These are phyloP conservation scores for Nylanderia fulva DNA, from an alignment of 1,140 invertebrate genomes.

Conservation along the genomic window DNA sequence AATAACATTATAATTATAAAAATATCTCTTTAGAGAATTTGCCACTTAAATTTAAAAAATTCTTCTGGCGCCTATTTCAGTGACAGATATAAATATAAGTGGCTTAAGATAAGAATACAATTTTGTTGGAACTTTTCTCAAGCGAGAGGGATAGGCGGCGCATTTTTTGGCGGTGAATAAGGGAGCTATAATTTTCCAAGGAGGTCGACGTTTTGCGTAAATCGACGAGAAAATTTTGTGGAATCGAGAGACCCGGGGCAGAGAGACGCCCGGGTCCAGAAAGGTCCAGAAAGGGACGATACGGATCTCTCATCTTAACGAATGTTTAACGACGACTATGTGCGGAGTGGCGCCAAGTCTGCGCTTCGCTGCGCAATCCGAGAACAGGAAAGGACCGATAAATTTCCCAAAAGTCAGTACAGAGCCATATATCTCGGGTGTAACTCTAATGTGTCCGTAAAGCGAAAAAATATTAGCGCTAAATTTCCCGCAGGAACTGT, in stretches of 20 bases:
- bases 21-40: no score
- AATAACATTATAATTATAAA: no score
- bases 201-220: constrained; percentile 47
- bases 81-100: no score
- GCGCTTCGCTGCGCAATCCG: constrained; percentile 49
- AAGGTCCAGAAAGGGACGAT: constrained; percentile 73
- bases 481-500: constrained; percentile 59
- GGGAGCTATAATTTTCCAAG: constrained; percentile 16
- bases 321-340: constrained; percentile 82
- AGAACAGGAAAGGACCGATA: constrained; percentile 63
- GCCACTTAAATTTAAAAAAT: no score
- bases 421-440: constrained; percentile 50
- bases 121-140: no score
- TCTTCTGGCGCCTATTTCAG: no score
- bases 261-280: not conserved
- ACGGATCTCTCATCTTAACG: constrained; percentile 81
- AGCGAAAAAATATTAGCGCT: constrained; percentile 69
- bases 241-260: constrained; percentile 67
- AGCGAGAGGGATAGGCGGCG: no score
- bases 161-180: not conserved
- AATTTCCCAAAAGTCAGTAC: constrained; percentile 69
- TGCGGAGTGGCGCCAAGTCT: constrained; percentile 79
- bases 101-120: no score
- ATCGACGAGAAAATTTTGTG: constrained; percentile 76
- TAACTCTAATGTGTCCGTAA: constrained; percentile 48